phyloP scores from a whole-genome alignment of 2,888 invertebrate species.

The Ischnus inquisitorius region DNA sequence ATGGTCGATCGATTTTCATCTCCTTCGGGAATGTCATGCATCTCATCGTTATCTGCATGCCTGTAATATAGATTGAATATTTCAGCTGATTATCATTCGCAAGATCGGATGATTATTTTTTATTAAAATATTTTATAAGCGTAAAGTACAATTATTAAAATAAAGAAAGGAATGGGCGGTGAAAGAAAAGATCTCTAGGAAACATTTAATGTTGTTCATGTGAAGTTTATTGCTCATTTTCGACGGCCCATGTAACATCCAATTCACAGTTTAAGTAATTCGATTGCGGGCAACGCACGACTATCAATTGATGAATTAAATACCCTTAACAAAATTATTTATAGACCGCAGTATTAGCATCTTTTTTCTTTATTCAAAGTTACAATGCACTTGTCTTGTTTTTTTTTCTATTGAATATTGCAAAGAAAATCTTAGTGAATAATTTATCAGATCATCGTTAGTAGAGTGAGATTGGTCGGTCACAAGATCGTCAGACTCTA shows the following conservation, averaged over 20 bases:
- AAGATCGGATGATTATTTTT: neutral
- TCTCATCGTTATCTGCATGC: conserved; percentile 45
- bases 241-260: too few relatives aligned
- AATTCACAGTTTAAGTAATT: neutral
- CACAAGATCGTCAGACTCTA: neutral
- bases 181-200: too few relatives aligned
- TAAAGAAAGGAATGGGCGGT: neutral
- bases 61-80: conserved; percentile 39
- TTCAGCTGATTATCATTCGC: neutral
- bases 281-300: neutral
- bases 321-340: too few relatives aligned
- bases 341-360: too few relatives aligned
- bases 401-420: neutral
- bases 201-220: neutral
- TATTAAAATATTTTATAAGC: neutral
- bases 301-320: too few relatives aligned
- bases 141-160: neutral
- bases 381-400: too few relatives aligned
- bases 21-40: conserved; percentile 43
- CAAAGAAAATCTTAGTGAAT: neutral
- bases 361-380: too few relatives aligned
- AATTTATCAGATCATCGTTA: neutral
- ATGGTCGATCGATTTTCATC: conserved; percentile 65
- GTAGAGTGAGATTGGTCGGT: neutral
- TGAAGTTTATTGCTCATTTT: too few relatives aligned